These are phyloP conservation scores for Drosophila grimshawi DNA, from an alignment of 1,140 invertebrate species.

Conservation along the genomic window DNA sequence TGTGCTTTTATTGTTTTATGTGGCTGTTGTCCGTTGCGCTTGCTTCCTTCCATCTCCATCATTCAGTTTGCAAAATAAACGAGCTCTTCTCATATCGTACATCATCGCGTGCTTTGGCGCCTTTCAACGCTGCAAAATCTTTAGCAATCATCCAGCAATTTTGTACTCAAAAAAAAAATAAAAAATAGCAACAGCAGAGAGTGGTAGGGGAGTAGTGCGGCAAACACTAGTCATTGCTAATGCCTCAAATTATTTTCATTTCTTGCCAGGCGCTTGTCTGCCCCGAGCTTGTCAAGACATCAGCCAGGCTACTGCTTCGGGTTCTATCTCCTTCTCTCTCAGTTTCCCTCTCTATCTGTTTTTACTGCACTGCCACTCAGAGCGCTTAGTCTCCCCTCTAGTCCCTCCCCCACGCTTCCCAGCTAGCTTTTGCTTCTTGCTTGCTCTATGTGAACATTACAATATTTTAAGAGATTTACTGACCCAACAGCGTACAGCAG, in stretches of 20 bases:
- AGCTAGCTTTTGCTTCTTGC: conserved; percentile 25
- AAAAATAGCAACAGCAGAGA: conserved; percentile 1
- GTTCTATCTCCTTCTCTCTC: neutral
- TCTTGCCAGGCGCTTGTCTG: conserved; percentile 55
- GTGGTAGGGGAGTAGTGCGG: conserved; percentile 2
- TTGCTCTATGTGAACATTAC: conserved; percentile 58
- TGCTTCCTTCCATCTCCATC: conserved; percentile 20
- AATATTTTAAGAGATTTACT: conserved; percentile 82
- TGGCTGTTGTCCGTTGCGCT: conserved; percentile 31
- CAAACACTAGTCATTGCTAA: conserved; percentile 49
- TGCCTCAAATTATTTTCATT: conserved; percentile 82
- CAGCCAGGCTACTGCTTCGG: neutral
- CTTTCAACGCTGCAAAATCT: conserved; percentile 67
- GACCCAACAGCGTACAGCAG: conserved; percentile 55
- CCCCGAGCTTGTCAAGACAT: conserved; percentile 49
- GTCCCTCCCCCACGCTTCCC: no score
- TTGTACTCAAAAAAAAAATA: conserved; percentile 53
- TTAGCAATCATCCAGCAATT: conserved; percentile 74
- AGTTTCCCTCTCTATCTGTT: neutral
- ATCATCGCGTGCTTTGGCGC: conserved; percentile 76
- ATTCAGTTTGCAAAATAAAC: conserved; percentile 70
- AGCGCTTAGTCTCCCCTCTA: conserved; percentile 11
- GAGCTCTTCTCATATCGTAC: conserved; percentile 58
- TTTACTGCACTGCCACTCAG: conserved; percentile 13
- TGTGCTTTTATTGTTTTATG: conserved; percentile 72